These are phyloP conservation scores for Zingel zingel DNA, from an alignment of 2,113 vertebrate genomes.

Conservation along the genomic window DNA sequence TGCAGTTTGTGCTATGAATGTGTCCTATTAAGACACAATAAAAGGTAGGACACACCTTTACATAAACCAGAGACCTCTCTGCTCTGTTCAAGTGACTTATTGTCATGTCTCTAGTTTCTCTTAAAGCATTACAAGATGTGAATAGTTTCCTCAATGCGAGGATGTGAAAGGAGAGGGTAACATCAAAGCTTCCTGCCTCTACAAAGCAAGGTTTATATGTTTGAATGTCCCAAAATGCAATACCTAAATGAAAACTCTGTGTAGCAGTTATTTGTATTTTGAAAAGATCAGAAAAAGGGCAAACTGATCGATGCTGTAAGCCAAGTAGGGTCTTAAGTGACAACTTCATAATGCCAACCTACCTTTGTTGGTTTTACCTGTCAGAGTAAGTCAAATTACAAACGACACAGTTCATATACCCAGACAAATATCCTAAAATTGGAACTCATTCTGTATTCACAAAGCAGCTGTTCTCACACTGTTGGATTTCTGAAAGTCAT, in stretches of 20 bases:
- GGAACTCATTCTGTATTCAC: background rate
- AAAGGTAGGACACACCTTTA: conserved; percentile 42
- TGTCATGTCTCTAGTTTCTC: conserved; percentile 47
- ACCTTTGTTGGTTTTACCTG: background rate
- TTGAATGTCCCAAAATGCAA: background rate
- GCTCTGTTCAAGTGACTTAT: conserved; percentile 34
- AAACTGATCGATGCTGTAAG: background rate
- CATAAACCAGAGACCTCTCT: conserved; percentile 43
- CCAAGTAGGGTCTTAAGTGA: background rate
- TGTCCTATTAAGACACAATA: conserved; percentile 53
- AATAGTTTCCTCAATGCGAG: conserved; percentile 35
- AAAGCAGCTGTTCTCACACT: conserved; percentile 1
- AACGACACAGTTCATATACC: background rate
- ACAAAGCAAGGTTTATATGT: conserved; percentile 14
- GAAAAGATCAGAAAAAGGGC: background rate
- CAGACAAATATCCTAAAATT: background rate
- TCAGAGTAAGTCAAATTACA: conserved; percentile 6
- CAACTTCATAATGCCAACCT: background rate
- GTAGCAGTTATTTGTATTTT: background rate
- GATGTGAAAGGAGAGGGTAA: conserved; percentile 18
- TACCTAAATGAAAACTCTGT: background rate
- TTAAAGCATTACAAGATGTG: conserved; percentile 40
- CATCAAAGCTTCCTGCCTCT: conserved; percentile 38
- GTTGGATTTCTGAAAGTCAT: background rate
- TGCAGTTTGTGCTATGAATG: conserved; percentile 44